Evolutionary conservation across 2,113 vertebrate species (phyloP).

Genomic region (Python bivittatus): DNA sequence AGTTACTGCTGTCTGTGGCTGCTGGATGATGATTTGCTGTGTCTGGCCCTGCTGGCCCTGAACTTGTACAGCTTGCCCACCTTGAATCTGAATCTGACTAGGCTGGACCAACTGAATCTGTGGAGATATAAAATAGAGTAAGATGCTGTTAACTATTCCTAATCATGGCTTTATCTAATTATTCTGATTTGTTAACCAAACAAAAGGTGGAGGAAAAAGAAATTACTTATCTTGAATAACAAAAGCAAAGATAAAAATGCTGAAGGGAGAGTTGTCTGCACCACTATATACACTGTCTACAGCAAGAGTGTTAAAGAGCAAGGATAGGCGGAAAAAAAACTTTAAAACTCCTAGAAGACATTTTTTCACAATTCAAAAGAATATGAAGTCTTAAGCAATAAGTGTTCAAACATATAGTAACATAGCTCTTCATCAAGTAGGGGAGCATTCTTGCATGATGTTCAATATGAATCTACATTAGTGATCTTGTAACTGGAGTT

Average conservation of each 20-base stretch:
- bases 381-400: background rate
- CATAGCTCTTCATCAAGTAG: background rate
- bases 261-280: background rate
- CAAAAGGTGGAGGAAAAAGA: background rate
- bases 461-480: background rate
- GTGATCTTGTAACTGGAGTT: background rate
- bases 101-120: constrained; percentile 94
- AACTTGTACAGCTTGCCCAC: constrained; percentile 94
- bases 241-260: background rate
- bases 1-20: constrained; percentile 96
- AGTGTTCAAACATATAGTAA: background rate
- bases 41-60: constrained; percentile 96
- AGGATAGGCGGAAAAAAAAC: background rate
- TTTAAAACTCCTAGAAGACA: background rate
- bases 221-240: constrained; percentile 4
- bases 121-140: constrained; percentile 56
- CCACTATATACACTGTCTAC: constrained; percentile 24
- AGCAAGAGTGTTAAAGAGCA: background rate
- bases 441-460: background rate
- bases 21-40: constrained; percentile 99
- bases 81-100: constrained; percentile 96
- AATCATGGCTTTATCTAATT: constrained; percentile 48
- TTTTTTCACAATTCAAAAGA: background rate
- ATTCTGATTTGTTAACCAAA: constrained; percentile 45
- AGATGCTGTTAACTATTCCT: constrained; percentile 46